Base-by-base conservation (phyloP, 2,888 invertebrate genomes). In the Himalopsyche anomala region DNA sequence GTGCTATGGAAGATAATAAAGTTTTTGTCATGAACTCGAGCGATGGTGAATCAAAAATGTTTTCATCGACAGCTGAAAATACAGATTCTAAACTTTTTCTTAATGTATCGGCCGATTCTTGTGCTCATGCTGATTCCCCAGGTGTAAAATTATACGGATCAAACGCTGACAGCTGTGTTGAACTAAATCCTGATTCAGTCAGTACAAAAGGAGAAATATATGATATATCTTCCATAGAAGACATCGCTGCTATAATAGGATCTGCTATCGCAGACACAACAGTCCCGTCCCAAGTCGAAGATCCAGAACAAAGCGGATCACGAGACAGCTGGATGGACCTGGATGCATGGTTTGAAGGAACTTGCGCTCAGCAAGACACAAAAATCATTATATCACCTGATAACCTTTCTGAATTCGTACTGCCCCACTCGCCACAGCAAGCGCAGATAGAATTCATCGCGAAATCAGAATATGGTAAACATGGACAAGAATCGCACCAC, bases 221-320 rank as follows among this genome's bases (percentile, higher is more conserved):
- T 90, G 96, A 96, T 89, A 96, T 96, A 90, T 95, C 95, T 85
- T 95, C 95, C 12, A 96, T 96, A 89, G 97, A 97, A 89, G 97
- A 97, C 90, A 96, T 97, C 87, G 97, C 97, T 0, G 97, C 96
- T 28, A 96, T 97, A 85, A 97, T 97, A 88, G 97, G 97, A 1
- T 97, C 97, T 4, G 97, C 97, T 85, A 97, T 98, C 89, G 97
- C 97, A 1, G 97, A 97, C 90, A 97, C 97, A 12, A 97, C 97
- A 0, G 97, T 97, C 56, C 96, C 96, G n/a, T 94, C 95, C 36
- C 93, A 94, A 87, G 94, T 94, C n/a, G 95, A 94, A 89, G 96
- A 96, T 89, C 96, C 96, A 84, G 95, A 95, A 0, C 92, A 94
- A 90, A 92, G 94, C 89, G 95, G 95, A 83, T 96, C 96, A 0